Percentiles rank a stretch among this genome's conserved stretches.
Conservation (phyloP, 2,113 vertebrate species). For the Numida meleagris region DNA sequence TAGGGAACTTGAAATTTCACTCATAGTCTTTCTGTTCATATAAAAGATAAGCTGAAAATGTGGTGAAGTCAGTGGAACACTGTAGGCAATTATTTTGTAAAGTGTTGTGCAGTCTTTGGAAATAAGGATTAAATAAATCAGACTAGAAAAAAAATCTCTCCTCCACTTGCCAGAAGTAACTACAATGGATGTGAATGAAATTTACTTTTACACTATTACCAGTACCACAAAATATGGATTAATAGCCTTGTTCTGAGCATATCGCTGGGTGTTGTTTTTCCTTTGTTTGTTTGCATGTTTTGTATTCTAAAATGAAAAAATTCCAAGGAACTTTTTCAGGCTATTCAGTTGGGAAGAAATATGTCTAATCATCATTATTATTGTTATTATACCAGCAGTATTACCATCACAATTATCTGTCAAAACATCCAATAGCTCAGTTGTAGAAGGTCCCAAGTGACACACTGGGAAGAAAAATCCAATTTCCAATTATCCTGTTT, state of each 20-base stretch:
- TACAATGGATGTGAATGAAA: not conserved
- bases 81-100: not conserved
- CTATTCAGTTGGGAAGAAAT: not conserved
- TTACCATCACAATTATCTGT: not conserved
- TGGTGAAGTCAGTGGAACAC: not conserved
- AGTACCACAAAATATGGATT: not conserved
- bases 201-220: not conserved
- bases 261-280: not conserved
- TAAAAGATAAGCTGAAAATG: not conserved
- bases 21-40: not conserved
- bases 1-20: not conserved
- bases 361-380: not conserved
- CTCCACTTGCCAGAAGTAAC: not conserved
- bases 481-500: conserved; percentile 9
- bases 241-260: not conserved
- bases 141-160: not conserved
- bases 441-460: not conserved
- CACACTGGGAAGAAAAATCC: not conserved
- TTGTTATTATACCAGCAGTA: not conserved
- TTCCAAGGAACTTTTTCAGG: not conserved
- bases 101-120: not conserved
- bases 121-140: not conserved
- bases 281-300: not conserved
- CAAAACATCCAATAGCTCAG: not conserved
- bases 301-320: not conserved